phyloP scores from a whole-genome alignment of 1,140 invertebrate species.

The Brachionus paranguensis region DNA sequence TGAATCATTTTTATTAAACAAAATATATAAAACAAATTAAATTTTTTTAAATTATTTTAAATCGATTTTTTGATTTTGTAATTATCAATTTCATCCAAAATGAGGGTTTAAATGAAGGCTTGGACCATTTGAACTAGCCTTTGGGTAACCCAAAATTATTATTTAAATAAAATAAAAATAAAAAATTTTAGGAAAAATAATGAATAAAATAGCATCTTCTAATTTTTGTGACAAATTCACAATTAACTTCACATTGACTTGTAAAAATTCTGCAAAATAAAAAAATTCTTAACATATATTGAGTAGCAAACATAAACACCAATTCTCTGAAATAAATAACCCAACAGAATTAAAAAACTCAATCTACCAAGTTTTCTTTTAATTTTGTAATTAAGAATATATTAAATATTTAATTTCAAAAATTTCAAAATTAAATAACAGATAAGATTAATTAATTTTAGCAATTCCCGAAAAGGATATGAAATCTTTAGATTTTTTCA shows the following conservation, averaged over 20 bases:
- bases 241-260: background rate
- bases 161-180: background rate
- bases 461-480: background rate
- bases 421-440: background rate
- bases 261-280: background rate
- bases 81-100: too few species aligned
- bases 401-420: background rate
- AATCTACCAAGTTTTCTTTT: background rate
- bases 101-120: too few species aligned
- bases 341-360: background rate
- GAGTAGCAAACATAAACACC: background rate
- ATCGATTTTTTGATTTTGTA: too few species aligned
- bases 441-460: background rate
- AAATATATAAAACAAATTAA: too few species aligned
- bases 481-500: background rate
- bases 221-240: background rate
- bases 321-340: background rate
- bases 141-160: too few species aligned
- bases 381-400: background rate
- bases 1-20: background rate
- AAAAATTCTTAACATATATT: background rate
- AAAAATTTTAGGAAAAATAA: background rate
- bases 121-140: too few species aligned
- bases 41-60: too few species aligned
- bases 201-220: background rate